Base-by-base conservation (phyloP, 2,888 invertebrate genomes). In the Copidosoma aretas region DNA sequence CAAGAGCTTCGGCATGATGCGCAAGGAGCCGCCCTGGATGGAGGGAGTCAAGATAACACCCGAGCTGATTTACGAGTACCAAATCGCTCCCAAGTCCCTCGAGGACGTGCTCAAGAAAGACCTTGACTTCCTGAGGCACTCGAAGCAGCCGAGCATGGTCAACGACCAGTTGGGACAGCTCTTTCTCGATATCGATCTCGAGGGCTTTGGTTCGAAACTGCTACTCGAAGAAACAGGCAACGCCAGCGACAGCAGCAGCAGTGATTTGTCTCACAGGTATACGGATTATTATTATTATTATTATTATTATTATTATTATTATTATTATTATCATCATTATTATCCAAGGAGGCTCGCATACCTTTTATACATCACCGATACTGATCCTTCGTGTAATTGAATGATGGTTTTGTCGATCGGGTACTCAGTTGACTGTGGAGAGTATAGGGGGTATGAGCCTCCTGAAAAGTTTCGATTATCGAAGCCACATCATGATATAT, bases 81-180 rank as follows among this genome's bases (percentile, higher is more conserved):
- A 91, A 80, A 78, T 92, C 60, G 76, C 84, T 1, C 83, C 87
- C 0, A 88, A 87, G 75, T 84, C 86, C 10, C 73, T 89, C 71
- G 86, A 88, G 15, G 89, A 90, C 64, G 88, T 91, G 1, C 83
- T 93, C n/a, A 79, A 85, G 72, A 83, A 86, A 3, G 92, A 93
- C 77, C 83, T 87, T 76, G 80, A 88, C 64, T 85, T 85, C 60
- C 84, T 93, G 32, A 84, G 84, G 60, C 81, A 79, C 5, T 81
- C 89, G 0, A 84, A 87, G 73, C 85, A 93, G 88, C 90, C 93
- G 0, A 75, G 85, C 1, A 75, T 91, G 75, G 91, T 93, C 1
- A 91, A 91, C 77, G 90, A 92, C 65, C 93, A 93, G 80, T 80
- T 93, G 24, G 86, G 85, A 49, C 91, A 91, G 77, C 82, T 92